Percentiles rank a stretch among this genome's conserved stretches.
phyloP scores from a whole-genome alignment of 53 echinoderm and acorn worm species.

The Echinarachnius parma region DNA sequence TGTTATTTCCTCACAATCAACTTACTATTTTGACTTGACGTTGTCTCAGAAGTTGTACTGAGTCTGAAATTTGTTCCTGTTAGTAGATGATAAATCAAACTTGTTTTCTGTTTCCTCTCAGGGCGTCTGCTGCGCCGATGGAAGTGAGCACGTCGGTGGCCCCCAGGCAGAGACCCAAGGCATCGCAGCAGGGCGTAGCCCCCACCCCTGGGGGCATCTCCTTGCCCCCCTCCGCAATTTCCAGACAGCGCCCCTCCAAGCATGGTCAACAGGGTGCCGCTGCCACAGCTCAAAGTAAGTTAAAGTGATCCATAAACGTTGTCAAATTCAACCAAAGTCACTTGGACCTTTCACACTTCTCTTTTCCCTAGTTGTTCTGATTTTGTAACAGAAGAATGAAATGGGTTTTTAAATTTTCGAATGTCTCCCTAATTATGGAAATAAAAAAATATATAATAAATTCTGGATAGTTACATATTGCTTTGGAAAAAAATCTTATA shows the following conservation, averaged over 20 bases:
- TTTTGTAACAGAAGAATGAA: background rate
- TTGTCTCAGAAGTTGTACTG: too few relatives aligned
- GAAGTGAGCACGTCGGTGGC: conserved; percentile 94
- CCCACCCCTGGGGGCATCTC: conserved; percentile 16
- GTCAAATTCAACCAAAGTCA: too few relatives aligned
- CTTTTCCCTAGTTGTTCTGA: background rate
- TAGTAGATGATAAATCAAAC: too few relatives aligned
- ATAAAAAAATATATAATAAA: too few relatives aligned
- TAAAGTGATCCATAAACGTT: too few relatives aligned
- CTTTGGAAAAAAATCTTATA: too few relatives aligned
- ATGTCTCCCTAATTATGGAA: too few relatives aligned
- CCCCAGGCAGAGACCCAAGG: conserved; percentile 89
- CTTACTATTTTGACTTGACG: too few relatives aligned
- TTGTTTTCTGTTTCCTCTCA: conserved; percentile 9
- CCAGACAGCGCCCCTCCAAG: conserved; percentile 44
- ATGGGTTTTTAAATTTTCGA: background rate
- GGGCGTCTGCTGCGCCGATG: conserved; percentile 67
- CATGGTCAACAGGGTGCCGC: conserved; percentile 6
- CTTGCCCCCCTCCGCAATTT: conserved; percentile 28
- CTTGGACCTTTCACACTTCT: too few relatives aligned
- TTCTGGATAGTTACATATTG: too few relatives aligned
- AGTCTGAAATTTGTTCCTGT: too few relatives aligned
- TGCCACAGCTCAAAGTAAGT: conserved; percentile 34
- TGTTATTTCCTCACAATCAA: too few relatives aligned
- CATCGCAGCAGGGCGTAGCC: conserved; percentile 55